These are phyloP conservation scores for Epizoanthus scotinus DNA, from an alignment of 92 coral and sea anemone genomes.

Conservation along the genomic window DNA sequence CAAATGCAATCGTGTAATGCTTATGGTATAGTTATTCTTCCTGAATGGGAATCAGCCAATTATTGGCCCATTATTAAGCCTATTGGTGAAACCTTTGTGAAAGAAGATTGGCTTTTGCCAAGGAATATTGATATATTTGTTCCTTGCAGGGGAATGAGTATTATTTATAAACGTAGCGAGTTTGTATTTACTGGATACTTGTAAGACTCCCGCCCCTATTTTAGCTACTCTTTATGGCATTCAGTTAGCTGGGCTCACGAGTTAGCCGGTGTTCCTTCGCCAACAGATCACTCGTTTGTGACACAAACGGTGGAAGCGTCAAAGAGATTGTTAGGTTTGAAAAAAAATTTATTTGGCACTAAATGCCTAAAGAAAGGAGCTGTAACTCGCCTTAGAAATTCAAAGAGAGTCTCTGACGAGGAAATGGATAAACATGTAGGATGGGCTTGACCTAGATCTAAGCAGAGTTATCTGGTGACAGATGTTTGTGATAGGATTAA, in stretches of 20 bases:
- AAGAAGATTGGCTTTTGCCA: constrained; percentile 28
- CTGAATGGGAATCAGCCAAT: no score
- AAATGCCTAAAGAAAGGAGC: no score
- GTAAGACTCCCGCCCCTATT: no score
- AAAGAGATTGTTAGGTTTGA: constrained; percentile 27
- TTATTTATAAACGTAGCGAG: constrained; percentile 13
- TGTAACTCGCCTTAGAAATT: no score
- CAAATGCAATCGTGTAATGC: constrained; percentile 35
- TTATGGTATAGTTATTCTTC: no score
- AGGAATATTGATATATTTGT: no score
- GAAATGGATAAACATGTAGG: no score
- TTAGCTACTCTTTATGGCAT: no score
- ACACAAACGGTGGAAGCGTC: no score
- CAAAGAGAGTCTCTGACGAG: neutral
- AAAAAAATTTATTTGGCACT: neutral
- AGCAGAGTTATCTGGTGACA: neutral
- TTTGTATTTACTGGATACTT: constrained; percentile 34
- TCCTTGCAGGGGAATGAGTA: constrained; percentile 2
- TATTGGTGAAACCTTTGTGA: neutral
- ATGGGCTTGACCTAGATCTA: neutral
- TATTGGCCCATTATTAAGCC: neutral
- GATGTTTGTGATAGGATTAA: neutral
- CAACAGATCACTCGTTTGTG: no score
- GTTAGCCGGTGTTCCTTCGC: no score
- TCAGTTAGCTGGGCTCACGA: no score